Percentiles rank a stretch among this genome's conserved stretches.
Conservation (phyloP, 2,797 vertebrate genomes). For the Gymnothorax reevesii region DNA sequence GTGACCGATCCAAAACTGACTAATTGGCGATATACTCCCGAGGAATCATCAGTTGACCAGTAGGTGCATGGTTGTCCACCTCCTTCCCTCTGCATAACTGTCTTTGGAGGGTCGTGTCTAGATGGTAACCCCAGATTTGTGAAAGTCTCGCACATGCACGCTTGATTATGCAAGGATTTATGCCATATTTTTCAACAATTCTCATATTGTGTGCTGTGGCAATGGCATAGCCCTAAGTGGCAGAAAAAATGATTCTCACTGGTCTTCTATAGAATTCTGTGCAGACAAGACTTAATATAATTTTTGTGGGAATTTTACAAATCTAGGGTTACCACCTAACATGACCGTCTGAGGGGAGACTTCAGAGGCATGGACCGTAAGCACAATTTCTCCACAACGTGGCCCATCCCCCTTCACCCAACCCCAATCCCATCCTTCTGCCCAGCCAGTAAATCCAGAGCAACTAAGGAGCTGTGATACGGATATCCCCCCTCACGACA, state of each 20-base stretch:
- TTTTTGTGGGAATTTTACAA: no score
- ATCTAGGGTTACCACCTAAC: no score
- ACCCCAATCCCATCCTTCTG: background rate
- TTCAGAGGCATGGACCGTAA: slow-evolving; percentile 20
- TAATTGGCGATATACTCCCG: background rate
- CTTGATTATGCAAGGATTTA: no score
- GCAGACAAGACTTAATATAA: no score
- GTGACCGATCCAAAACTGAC: no score
- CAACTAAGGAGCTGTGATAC: background rate
- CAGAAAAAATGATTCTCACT: no score
- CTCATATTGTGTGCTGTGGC: no score
- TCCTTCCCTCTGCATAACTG: background rate
- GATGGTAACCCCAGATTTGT: no score
- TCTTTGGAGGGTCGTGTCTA: background rate
- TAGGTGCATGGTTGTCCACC: background rate
- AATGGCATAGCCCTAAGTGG: no score
- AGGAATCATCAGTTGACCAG: background rate
- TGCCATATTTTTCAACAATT: no score
- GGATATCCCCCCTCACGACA: background rate
- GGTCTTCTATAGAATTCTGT: no score
- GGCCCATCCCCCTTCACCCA: background rate
- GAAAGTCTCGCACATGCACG: no score
- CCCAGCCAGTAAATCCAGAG: slow-evolving; percentile 9
- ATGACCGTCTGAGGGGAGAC: background rate
- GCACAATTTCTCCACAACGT: background rate